Evolutionary conservation across 2,888 invertebrate genomes (phyloP).

Genomic region (Clistopyga incitator): DNA sequence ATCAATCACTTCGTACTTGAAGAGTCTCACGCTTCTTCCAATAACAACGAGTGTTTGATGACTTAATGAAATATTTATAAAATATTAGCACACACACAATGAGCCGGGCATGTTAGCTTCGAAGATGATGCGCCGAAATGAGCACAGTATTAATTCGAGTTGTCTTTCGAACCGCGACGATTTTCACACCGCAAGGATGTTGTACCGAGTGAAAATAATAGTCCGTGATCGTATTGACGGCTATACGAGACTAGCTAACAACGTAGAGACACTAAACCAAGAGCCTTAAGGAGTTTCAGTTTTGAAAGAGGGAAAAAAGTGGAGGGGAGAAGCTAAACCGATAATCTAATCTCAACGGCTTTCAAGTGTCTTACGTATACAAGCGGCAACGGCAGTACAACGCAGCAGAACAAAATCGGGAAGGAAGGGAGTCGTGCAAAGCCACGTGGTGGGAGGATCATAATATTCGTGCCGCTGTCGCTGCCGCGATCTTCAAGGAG

Average conservation of each 20-base stretch:
- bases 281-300: slow-evolving; percentile 77
- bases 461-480: slow-evolving; percentile 24
- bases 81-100: slow-evolving; percentile 18
- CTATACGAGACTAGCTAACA: slow-evolving; percentile 59
- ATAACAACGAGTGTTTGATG: neutral
- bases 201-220: neutral
- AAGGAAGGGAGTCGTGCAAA: slow-evolving; percentile 16
- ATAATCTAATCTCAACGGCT: slow-evolving; percentile 76
- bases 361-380: slow-evolving; percentile 55
- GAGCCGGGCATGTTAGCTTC: neutral
- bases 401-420: slow-evolving; percentile 13
- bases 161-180: neutral
- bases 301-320: slow-evolving; percentile 76
- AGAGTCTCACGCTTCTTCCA: slow-evolving; percentile 3
- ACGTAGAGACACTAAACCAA: slow-evolving; percentile 74
- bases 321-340: slow-evolving; percentile 69
- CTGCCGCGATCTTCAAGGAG: slow-evolving; percentile 21
- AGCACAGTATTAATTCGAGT: neutral
- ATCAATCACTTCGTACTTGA: slow-evolving; percentile 26
- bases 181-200: slow-evolving; percentile 7
- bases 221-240: slow-evolving; percentile 32
- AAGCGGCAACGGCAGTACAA: slow-evolving; percentile 28
- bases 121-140: neutral
- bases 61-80: neutral
- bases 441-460: slow-evolving; percentile 37